Base-by-base conservation (phyloP, 1,140 invertebrate species). In the Drosophila sp. region DNA sequence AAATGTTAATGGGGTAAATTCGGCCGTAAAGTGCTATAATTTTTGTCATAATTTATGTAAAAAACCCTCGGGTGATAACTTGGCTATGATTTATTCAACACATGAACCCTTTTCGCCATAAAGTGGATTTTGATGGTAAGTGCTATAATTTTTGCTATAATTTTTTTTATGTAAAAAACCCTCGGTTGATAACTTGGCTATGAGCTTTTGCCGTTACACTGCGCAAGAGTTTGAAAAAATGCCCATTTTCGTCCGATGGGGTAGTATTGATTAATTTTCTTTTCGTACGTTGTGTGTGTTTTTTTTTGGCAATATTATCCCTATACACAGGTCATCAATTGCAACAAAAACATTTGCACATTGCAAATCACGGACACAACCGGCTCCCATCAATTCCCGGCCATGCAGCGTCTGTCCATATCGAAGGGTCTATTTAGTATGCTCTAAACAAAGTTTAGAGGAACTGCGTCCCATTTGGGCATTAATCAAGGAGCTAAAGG, bases 281-380 rank as follows among this genome's bases (percentile, higher is more conserved):
- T 38, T 38, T 10, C 35, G 11, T 11, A 38, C 10, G 17, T 35
- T 55, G 17, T 17, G 17, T 23, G 33, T 40, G 40, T 5, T 6
- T 3, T 64, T 6, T 4, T 23, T 32, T 10, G 41, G 27, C 1
- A 38, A 38, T 11, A 38, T 38, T 38, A 3, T 11, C 8, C 10
- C 17, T 27, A 1, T 25, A 25, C 25, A 35, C 8, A 86, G 83
- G 98, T 99, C 77, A 99, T 99, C 90, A 99, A 97, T 93, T 99
- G 98, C 93, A 99, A 99, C 93, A 99, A 99, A 94, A 99, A 99
- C 93, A 99, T 99, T 92, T 99, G 98, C 93, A 99, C 99, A 67
- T 94, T 99, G 79, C 98, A 99, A 95, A 99, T 99, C 87, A 99
- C 99, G 66, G 99, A 99, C 93, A 99, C 98, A 80, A 98, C 98